Conservation (phyloP, 1,140 invertebrate species). For the Calosoma granatense region DNA sequence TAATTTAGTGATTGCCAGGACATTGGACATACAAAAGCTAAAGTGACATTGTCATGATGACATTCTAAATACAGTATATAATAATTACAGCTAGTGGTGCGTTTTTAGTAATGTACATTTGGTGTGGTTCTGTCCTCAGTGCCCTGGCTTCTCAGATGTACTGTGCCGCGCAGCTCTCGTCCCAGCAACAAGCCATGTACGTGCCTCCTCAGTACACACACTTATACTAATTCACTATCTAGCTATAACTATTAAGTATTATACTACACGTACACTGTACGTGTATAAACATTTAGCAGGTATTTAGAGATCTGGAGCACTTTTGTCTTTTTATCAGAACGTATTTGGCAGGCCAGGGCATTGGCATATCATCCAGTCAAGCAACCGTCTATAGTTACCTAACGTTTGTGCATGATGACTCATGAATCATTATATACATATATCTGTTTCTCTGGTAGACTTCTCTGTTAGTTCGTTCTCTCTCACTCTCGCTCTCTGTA, state of each 20-base stretch:
- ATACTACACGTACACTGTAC: conserved; percentile 12
- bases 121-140: conserved; percentile 54
- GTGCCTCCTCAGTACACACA: conserved; percentile 35
- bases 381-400: background rate
- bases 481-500: no score
- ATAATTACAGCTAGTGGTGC: background rate
- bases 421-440: no score
- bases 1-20: conserved; percentile 5
- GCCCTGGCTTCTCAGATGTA: conserved; percentile 92
- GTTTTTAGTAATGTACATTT: background rate
- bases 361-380: conserved; percentile 49
- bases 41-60: background rate
- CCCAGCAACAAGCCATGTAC: conserved; percentile 84
- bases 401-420: background rate
- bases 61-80: no score
- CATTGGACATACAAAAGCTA: conserved; percentile 8
- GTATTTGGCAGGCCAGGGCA: conserved; percentile 54
- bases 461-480: no score
- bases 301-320: conserved; percentile 11
- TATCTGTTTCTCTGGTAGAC: no score
- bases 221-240: background rate
- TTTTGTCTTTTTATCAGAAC: conserved; percentile 12
- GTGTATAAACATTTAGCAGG: conserved; percentile 5
- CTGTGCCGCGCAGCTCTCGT: conserved; percentile 78
- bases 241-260: conserved; percentile 3